phyloP scores from a whole-genome alignment of 1,140 invertebrate genomes.

The Armadillidium nasatum region DNA sequence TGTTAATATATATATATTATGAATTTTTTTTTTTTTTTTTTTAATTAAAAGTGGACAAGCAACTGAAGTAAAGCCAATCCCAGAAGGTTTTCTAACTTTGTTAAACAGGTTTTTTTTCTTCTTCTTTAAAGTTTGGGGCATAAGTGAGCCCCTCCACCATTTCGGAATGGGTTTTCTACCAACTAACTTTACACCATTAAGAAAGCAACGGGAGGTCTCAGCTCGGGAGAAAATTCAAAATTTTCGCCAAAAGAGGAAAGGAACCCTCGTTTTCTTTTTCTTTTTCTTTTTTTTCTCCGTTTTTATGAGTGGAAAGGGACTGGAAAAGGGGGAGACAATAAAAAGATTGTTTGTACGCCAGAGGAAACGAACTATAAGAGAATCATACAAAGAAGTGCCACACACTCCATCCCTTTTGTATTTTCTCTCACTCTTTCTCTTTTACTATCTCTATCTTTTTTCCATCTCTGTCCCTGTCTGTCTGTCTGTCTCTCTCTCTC shows the following conservation, averaged over 20 bases:
- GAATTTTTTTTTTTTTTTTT: too few relatives aligned
- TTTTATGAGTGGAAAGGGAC: background rate
- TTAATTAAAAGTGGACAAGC: too few relatives aligned
- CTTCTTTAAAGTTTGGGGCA: background rate
- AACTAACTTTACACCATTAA: slow-evolving; percentile 8
- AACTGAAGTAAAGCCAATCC: too few relatives aligned
- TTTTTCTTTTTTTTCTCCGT: too few relatives aligned
- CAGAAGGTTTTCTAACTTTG: background rate
- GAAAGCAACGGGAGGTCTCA: background rate
- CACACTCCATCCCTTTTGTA: background rate
- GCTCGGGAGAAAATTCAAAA: slow-evolving; percentile 1
- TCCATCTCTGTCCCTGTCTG: background rate
- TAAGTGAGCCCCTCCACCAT: background rate
- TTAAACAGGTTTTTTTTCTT: slow-evolving; percentile 5
- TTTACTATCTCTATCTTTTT: background rate
- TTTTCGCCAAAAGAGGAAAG: background rate
- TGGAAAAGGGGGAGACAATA: background rate
- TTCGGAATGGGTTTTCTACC: background rate
- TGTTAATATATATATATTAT: too few relatives aligned
- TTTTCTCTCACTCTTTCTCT: background rate
- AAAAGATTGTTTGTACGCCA: background rate
- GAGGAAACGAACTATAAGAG: background rate
- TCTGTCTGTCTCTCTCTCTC: background rate
- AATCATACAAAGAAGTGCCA: background rate
- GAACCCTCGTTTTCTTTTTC: background rate